These are phyloP conservation scores for Dioctria linearis DNA, from an alignment of 2,888 invertebrate genomes.

Conservation along the genomic window DNA sequence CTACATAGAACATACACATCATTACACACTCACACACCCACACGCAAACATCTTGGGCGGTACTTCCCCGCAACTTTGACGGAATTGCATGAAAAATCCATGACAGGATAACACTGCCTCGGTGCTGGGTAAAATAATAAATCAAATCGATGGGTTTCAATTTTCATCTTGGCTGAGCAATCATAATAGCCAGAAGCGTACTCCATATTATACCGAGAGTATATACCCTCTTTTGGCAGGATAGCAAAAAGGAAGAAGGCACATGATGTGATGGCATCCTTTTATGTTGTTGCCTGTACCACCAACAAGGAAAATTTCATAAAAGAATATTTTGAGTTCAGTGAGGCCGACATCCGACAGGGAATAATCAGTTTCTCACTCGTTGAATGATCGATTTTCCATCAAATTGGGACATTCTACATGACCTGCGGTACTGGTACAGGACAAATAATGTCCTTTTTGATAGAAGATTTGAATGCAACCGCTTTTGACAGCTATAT, in stretches of 20 bases:
- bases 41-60: background rate
- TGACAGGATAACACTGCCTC: background rate
- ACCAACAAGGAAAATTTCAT: conserved; percentile 17
- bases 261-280: conserved; percentile 2
- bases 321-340: conserved; percentile 17
- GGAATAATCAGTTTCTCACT: conserved; percentile 16
- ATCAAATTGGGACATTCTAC: conserved; percentile 41
- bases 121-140: conserved; percentile 30
- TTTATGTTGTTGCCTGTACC: conserved; percentile 1
- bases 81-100: background rate
- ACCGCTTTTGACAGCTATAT: background rate
- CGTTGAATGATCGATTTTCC: conserved; percentile 42
- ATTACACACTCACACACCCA: background rate
- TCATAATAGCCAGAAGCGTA: conserved; percentile 47
- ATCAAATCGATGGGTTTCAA: conserved; percentile 52
- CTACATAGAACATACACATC: background rate
- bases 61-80: background rate
- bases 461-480: conserved; percentile 8
- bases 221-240: conserved; percentile 36
- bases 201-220: background rate
- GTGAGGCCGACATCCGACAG: background rate
- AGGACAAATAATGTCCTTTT: conserved; percentile 11
- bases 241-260: background rate
- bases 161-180: conserved; percentile 52
- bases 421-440: conserved; percentile 20